Percentiles rank a stretch among this genome's conserved stretches.
These are phyloP conservation scores for Lepidocolaptes lacrymiger DNA, from an alignment of 2,797 vertebrate genomes.

Conservation along the genomic window DNA sequence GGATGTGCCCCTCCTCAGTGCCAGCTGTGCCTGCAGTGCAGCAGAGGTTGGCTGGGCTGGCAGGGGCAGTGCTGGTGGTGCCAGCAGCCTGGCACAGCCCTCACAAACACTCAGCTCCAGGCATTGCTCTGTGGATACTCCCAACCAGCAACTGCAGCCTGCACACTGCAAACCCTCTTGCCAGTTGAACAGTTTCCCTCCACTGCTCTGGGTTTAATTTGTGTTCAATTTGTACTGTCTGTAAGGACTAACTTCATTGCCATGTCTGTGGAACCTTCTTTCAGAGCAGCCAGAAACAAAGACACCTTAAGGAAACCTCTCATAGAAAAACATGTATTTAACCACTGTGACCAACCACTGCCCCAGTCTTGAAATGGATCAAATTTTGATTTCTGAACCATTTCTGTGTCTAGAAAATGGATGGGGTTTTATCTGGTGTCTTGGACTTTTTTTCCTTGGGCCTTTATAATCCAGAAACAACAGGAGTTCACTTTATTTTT, in stretches of 20 bases:
- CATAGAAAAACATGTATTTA: neutral
- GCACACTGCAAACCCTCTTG: neutral
- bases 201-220: neutral
- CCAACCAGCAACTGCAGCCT: neutral
- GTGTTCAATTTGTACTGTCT: neutral
- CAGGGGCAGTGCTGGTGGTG: neutral
- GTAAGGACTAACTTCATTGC: neutral
- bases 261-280: neutral
- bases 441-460: neutral
- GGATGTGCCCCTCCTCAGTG: neutral
- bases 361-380: neutral
- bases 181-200: accelerated
- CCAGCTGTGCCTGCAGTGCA: neutral
- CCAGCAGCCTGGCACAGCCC: neutral
- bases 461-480: neutral
- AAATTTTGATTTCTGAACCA: neutral
- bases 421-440: neutral
- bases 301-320: neutral
- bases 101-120: accelerated
- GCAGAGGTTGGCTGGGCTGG: neutral
- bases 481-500: neutral
- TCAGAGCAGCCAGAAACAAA: neutral
- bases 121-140: neutral
- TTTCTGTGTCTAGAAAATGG: neutral
- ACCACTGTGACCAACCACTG: neutral